phyloP scores from a whole-genome alignment of 2,888 invertebrate genomes.

The Apamea monoglypha region DNA sequence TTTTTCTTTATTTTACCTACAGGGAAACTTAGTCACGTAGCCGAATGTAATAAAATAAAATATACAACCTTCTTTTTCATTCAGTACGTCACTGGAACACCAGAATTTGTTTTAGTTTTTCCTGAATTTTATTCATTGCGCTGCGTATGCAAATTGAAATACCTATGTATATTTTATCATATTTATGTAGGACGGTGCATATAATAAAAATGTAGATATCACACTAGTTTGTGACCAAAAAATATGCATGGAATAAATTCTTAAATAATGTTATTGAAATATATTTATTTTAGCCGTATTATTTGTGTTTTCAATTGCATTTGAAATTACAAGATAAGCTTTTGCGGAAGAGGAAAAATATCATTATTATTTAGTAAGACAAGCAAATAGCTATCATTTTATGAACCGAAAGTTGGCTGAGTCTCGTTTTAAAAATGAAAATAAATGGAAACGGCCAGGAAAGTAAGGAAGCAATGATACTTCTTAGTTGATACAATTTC shows the following conservation, averaged over 20 bases:
- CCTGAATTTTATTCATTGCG: background rate
- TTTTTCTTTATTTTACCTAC: background rate
- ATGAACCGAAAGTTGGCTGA: background rate
- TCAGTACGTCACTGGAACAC: background rate
- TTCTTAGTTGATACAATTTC: constrained; percentile 26
- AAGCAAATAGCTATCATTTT: constrained; percentile 1
- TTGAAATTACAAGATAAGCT: background rate
- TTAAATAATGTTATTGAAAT: too few species aligned
- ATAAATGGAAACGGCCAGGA: constrained; percentile 11
- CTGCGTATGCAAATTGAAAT: background rate
- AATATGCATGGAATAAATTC: constrained; percentile 10
- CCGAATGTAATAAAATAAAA: background rate
- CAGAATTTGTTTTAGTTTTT: background rate
- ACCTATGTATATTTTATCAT: constrained; percentile 3
- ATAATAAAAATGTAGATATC: background rate
- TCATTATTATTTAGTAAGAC: background rate
- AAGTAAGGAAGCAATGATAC: constrained; percentile 30
- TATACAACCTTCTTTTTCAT: background rate
- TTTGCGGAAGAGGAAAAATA: background rate
- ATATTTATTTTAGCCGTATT: too few species aligned
- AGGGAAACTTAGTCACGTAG: too few species aligned
- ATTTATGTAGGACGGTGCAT: background rate
- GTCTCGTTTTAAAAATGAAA: constrained; percentile 18
- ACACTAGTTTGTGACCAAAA: background rate
- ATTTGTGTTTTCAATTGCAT: background rate